Conservation (phyloP, 2,888 invertebrate genomes). For the Clunio marinus region DNA sequence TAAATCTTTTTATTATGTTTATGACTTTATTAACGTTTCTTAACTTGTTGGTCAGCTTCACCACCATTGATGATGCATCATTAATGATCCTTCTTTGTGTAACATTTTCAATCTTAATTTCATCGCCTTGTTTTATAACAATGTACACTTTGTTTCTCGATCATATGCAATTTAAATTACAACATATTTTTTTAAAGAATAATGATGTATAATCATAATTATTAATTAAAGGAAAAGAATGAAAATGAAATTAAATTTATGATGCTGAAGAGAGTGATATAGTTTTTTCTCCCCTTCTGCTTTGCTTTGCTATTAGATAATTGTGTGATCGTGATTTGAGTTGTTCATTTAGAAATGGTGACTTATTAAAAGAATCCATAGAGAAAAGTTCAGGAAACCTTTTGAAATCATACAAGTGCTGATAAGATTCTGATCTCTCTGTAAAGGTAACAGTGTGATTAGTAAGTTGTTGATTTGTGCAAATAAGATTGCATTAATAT, state of each 20-base stretch:
- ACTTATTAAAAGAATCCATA: conserved; percentile 22
- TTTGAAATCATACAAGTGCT: conserved; percentile 28
- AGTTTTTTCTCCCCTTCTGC: background rate
- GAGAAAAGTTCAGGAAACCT: conserved; percentile 11
- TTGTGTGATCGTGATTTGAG: conserved; percentile 21
- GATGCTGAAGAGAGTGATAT: background rate
- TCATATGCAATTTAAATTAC: conserved; percentile 21
- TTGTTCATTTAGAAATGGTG: conserved; percentile 16
- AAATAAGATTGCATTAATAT: no score
- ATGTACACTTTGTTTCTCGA: background rate
- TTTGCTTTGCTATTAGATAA: conserved; percentile 14
- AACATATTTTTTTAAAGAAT: conserved; percentile 21
- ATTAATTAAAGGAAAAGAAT: conserved; percentile 9
- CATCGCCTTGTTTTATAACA: background rate
- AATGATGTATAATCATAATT: conserved; percentile 34
- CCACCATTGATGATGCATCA: background rate
- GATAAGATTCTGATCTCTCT: conserved; percentile 18
- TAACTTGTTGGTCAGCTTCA: background rate
- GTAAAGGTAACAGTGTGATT: background rate
- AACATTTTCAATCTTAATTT: conserved; percentile 26
- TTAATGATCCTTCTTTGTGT: conserved; percentile 13
- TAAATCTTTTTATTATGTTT: conserved; percentile 21
- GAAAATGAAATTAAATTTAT: background rate
- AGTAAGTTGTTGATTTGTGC: background rate
- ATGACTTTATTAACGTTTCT: conserved; percentile 7